Conservation (phyloP, 1,140 invertebrate species). For the Lasaia peninsularis region DNA sequence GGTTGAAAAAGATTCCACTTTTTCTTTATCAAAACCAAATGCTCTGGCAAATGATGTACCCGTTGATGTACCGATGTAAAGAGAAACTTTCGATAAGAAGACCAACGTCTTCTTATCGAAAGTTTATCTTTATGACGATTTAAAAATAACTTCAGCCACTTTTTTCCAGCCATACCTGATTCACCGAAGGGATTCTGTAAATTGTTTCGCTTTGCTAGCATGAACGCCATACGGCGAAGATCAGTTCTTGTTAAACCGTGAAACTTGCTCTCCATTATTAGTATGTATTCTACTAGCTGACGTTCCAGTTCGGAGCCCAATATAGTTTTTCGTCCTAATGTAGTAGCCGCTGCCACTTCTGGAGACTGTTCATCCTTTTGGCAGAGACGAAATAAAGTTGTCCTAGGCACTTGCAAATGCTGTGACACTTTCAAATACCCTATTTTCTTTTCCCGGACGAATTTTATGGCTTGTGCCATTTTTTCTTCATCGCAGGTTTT, state of each 20-base stretch:
- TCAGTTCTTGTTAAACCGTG: slow-evolving; percentile 17
- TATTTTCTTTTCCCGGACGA: slow-evolving; percentile 21
- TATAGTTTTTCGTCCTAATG: slow-evolving; percentile 16
- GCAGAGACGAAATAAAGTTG: slow-evolving; percentile 6
- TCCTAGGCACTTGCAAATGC: slow-evolving; percentile 11
- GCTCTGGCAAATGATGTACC: slow-evolving; percentile 25
- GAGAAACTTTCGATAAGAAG: too few relatives aligned
- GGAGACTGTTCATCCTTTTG: slow-evolving; percentile 14
- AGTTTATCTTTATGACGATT: slow-evolving; percentile 31
- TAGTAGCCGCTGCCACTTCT: slow-evolving; percentile 13
- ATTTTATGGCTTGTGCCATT: slow-evolving; percentile 24
- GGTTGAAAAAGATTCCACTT: slow-evolving; percentile 38
- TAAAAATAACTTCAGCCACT: slow-evolving; percentile 21
- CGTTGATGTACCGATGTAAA: too few relatives aligned
- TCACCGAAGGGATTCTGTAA: slow-evolving; percentile 22
- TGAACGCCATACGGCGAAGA: slow-evolving; percentile 19
- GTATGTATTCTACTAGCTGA: slow-evolving; percentile 17
- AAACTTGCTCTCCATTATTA: slow-evolving; percentile 18
- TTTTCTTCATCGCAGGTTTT: slow-evolving; percentile 16
- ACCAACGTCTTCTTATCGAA: slow-evolving; percentile 39
- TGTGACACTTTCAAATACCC: slow-evolving; percentile 5
- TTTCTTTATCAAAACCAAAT: slow-evolving; percentile 27
- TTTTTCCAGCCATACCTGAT: slow-evolving; percentile 19
- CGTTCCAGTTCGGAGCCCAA: slow-evolving; percentile 1
- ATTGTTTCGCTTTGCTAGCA: slow-evolving; percentile 19